Base-by-base conservation (phyloP, 35 echinoderm and acorn worm species). In the Hemicentrotus pulcherrimus region DNA sequence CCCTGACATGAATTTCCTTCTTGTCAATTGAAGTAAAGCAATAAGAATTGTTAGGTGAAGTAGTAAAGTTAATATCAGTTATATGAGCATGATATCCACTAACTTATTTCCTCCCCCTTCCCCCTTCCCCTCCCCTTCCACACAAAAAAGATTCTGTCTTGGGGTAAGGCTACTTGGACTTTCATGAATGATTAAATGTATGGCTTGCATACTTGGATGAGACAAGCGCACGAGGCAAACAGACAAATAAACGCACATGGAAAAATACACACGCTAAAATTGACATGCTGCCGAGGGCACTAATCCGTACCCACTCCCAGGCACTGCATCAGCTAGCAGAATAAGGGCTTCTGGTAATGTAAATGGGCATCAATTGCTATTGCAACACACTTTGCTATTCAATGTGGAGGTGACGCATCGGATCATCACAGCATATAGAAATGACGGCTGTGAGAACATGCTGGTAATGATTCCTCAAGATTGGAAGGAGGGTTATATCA, bases 151-250 rank as follows among this genome's bases (percentile, higher is more conserved):
- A 28, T 78, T 78, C 28, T 78, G 65, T n/a, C 65, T 78, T 28
- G 24, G 65, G 6, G 18, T 4, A 78, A 78, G 65, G 4, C 65
- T 78, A 78, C 6, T 78, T 22, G 65, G 65, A 78, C 65, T 78
- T 78, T 78, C 65, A 78, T 78, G 65, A 78, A 78, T 78, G 65
- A 78, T 78, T 78, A 78, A 78, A 78, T 78, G 65, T 78, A 78
- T 78, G 19, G 65, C 65, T 78, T 78, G 65, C 65, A 78, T 78
- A 78, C 65, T 28, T 28, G 24, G 65, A 78, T 78, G 65, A 28
- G 65, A 78, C 65, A 78, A 28, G 65, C 65, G 19, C n/a, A 78
- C 65, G 65, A 78, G 65, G 65, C 65, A 78, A 78, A 78, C 65
- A 78, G 65, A 78, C 65, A 78, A 78, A 78, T 78, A 78, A 78